Conservation (phyloP, 2,113 vertebrate species). For the Fukomys damarensis region DNA sequence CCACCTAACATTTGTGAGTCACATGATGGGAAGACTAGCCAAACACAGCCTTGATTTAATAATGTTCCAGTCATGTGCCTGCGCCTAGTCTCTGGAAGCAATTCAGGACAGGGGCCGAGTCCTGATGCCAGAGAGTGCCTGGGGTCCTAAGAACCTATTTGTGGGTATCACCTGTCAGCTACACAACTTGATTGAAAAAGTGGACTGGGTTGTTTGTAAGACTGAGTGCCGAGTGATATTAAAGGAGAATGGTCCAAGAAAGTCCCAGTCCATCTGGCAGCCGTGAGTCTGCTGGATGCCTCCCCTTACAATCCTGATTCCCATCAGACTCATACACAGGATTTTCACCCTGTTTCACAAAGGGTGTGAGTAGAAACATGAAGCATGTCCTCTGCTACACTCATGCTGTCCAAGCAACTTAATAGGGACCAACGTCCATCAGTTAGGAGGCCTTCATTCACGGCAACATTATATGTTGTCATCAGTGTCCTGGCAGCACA, state of each 20-base stretch:
- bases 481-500: rapidly evolving
- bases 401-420: rapidly evolving
- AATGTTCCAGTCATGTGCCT: neutral
- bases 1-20: conserved; percentile 6
- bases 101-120: neutral
- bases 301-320: neutral
- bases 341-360: neutral
- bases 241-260: neutral
- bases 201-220: neutral
- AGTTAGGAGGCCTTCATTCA: neutral
- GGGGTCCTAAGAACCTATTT: rapidly evolving
- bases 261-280: neutral
- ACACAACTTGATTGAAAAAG: neutral
- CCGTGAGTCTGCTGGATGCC: neutral
- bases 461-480: rapidly evolving
- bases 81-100: neutral
- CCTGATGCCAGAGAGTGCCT: rapidly evolving
- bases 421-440: neutral
- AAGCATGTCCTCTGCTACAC: rapidly evolving
- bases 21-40: neutral
- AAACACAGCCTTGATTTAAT: neutral
- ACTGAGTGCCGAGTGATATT: neutral
- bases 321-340: neutral
- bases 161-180: neutral
- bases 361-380: neutral